These are phyloP conservation scores for Acropternis orthonyx DNA, from an alignment of 2,797 vertebrate genomes.

Conservation along the genomic window DNA sequence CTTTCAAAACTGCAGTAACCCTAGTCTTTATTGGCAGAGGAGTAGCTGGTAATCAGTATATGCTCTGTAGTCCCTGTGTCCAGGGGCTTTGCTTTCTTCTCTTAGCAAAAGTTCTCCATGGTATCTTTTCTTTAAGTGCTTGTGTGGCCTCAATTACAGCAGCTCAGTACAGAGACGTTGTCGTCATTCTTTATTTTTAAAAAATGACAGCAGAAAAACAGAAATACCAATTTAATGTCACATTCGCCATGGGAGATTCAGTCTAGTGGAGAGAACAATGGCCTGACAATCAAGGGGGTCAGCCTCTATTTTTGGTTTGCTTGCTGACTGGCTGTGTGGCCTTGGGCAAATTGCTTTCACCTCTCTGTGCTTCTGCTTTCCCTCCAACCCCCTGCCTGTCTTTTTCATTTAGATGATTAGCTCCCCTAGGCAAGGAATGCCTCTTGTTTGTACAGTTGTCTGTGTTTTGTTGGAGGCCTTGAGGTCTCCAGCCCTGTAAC, in stretches of 20 bases:
- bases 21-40: neutral
- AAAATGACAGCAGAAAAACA: slow-evolving; percentile 24
- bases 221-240: slow-evolving; percentile 51
- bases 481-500: neutral
- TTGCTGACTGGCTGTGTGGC: neutral
- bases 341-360: slow-evolving; percentile 54
- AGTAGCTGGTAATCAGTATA: neutral
- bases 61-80: neutral
- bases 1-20: neutral
- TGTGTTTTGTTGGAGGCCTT: slow-evolving; percentile 1
- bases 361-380: slow-evolving; percentile 4
- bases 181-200: slow-evolving; percentile 29
- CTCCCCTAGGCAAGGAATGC: slow-evolving; percentile 21
- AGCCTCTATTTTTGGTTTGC: slow-evolving; percentile 53
- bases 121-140: neutral
- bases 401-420: slow-evolving; percentile 36
- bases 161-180: neutral
- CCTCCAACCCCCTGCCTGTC: slow-evolving; percentile 38
- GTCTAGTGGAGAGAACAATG: slow-evolving; percentile 45
- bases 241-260: slow-evolving; percentile 10
- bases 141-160: neutral
- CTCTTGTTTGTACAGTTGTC: slow-evolving; percentile 14
- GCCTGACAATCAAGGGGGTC: slow-evolving; percentile 39
- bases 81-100: neutral
- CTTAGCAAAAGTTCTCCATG: neutral